Percentiles rank a stretch among this genome's conserved stretches.
Evolutionary conservation across 2,888 invertebrate species (phyloP).

Genomic region (Netelia inedita): DNA sequence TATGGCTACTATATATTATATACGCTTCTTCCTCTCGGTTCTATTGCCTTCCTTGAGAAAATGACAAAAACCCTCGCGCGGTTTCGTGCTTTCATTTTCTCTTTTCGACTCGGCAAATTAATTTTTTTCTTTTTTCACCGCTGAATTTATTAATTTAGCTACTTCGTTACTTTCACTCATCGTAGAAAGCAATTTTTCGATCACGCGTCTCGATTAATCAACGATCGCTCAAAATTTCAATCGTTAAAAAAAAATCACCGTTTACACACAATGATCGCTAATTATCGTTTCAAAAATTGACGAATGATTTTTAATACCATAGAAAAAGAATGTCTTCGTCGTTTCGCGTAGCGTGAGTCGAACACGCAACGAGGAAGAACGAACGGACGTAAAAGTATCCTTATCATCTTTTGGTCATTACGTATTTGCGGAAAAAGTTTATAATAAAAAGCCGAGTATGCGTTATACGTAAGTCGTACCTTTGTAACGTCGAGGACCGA

Average conservation of each 20-base stretch:
- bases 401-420: constrained; percentile 30
- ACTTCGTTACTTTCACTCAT: constrained; percentile 12
- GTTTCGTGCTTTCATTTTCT: background rate
- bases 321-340: constrained; percentile 14
- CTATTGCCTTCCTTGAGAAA: constrained; percentile 77
- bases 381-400: constrained; percentile 16
- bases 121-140: too few relatives aligned
- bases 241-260: too few relatives aligned
- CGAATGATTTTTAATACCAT: too few relatives aligned
- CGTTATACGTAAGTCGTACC: too few relatives aligned
- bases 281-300: too few relatives aligned
- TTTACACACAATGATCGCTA: too few relatives aligned
- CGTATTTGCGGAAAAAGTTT: constrained; percentile 22
- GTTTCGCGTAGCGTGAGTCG: background rate
- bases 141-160: too few relatives aligned
- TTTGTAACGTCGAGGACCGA: too few relatives aligned
- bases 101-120: too few relatives aligned
- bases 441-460: constrained; percentile 20
- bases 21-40: constrained; percentile 61
- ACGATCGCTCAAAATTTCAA: constrained; percentile 9
- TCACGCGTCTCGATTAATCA: background rate
- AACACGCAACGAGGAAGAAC: constrained; percentile 30
- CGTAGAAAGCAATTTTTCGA: background rate
- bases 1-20: constrained; percentile 3
- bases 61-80: constrained; percentile 52